These are phyloP conservation scores for Xiphias gladius DNA, from an alignment of 2,113 vertebrate species.

Conservation along the genomic window DNA sequence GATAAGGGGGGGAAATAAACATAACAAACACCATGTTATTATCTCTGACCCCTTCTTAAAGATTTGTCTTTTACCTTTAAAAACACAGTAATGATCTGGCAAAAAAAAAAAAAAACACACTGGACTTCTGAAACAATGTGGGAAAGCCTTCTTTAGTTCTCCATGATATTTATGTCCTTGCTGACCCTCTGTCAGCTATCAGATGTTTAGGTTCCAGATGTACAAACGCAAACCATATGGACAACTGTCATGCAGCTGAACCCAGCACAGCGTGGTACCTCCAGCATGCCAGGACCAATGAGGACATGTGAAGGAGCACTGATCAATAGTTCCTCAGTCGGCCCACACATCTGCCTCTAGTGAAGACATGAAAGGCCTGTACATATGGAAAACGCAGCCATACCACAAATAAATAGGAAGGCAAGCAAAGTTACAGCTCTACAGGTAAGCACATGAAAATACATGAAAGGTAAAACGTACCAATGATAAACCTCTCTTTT, in stretches of 20 bases:
- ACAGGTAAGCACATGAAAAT: background rate
- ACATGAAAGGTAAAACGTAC: background rate
- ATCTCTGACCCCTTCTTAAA: background rate
- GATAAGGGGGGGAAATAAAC: background rate
- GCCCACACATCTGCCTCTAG: constrained; percentile 69
- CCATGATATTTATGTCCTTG: constrained; percentile 15
- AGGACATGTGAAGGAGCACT: constrained; percentile 50
- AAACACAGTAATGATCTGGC: background rate
- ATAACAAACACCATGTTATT: constrained; percentile 19
- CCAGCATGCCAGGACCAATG: constrained; percentile 36
- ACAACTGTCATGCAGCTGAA: constrained; percentile 30
- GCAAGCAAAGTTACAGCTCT: background rate
- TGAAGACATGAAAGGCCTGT: constrained; percentile 48
- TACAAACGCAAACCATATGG: constrained; percentile 41
- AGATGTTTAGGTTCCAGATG: constrained; percentile 32
- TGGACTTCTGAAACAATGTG: background rate
- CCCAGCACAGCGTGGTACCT: constrained; percentile 54
- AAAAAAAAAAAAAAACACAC: background rate
- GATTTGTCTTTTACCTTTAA: background rate
- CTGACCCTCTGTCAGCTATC: constrained; percentile 19
- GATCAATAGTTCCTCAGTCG: constrained; percentile 64
- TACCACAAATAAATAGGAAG: background rate
- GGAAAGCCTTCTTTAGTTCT: constrained; percentile 5
- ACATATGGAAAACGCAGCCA: background rate
- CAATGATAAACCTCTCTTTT: background rate